These are phyloP conservation scores for Dryocosmus kuriphilus DNA, from an alignment of 2,888 invertebrate species.

Conservation along the genomic window DNA sequence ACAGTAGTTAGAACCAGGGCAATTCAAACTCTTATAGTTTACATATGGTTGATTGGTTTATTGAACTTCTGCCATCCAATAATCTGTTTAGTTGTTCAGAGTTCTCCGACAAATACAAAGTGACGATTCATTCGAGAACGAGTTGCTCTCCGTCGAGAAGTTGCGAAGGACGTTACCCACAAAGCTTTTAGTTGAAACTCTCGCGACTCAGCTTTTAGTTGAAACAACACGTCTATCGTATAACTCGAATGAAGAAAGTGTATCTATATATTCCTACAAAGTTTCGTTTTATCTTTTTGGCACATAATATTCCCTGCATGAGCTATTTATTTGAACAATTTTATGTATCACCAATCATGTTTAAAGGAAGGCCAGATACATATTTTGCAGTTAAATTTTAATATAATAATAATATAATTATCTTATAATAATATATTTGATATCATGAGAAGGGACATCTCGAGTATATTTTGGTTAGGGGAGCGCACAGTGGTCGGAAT, in stretches of 20 bases:
- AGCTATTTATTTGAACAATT: neutral
- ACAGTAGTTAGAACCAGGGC: neutral
- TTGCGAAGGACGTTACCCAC: slow-evolving; percentile 13
- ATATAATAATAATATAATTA: too few species aligned
- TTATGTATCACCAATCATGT: neutral
- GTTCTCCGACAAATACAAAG: slow-evolving; percentile 13
- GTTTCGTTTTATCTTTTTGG: neutral
- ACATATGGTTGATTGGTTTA: slow-evolving; percentile 13
- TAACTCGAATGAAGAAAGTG: slow-evolving; percentile 4
- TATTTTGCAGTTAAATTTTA: neutral
- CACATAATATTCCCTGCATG: neutral
- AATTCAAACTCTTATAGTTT: neutral
- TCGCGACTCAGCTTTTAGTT: slow-evolving; percentile 30
- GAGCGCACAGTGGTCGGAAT: too few species aligned
- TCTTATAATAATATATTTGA: too few species aligned
- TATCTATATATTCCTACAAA: neutral
- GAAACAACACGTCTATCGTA: slow-evolving; percentile 29
- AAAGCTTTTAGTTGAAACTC: slow-evolving; percentile 38
- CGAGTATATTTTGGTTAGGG: too few species aligned
- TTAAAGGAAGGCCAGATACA: neutral
- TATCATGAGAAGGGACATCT: too few species aligned
- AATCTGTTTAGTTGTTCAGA: slow-evolving; percentile 30
- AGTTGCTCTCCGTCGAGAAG: slow-evolving; percentile 20
- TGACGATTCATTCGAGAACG: slow-evolving; percentile 23
- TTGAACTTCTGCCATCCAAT: slow-evolving; percentile 20